Percentiles rank a stretch among this genome's conserved stretches.
Conservation (phyloP, 2,888 invertebrate species). For the Hymenopus coronatus region DNA sequence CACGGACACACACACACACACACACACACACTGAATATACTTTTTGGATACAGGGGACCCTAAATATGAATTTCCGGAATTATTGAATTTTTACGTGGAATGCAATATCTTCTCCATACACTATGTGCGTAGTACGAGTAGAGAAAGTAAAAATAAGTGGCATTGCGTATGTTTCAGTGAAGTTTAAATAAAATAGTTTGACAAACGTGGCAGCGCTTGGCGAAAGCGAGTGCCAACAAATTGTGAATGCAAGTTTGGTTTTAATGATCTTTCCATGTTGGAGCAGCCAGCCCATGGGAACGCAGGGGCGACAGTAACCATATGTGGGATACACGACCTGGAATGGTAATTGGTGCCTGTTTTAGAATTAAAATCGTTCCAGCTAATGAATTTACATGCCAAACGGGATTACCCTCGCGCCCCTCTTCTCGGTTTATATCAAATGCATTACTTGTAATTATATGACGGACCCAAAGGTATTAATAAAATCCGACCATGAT, state of each 20-base stretch:
- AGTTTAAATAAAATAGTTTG: too few relatives aligned
- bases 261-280: background rate
- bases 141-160: too few relatives aligned
- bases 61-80: too few relatives aligned
- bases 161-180: too few relatives aligned
- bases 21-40: too few relatives aligned
- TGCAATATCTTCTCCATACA: too few relatives aligned
- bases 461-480: background rate
- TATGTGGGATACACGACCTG: background rate
- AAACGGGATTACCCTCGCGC: background rate
- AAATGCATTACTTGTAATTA: background rate
- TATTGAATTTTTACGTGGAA: too few relatives aligned
- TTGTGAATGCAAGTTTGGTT: background rate
- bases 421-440: background rate
- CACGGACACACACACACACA: too few relatives aligned
- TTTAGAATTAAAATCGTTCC: constrained; percentile 1
- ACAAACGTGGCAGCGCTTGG: too few relatives aligned
- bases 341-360: background rate
- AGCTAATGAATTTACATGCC: background rate
- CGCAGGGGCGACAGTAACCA: background rate
- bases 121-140: too few relatives aligned
- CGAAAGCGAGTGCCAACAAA: background rate
- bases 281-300: background rate
- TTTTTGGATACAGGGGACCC: too few relatives aligned
- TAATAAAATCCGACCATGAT: background rate